A percentile compares a stretch with the other conserved stretches of the same genome.
These are phyloP conservation scores for Equus przewalskii DNA, from an alignment of 2,113 vertebrate genomes.

Conservation along the genomic window DNA sequence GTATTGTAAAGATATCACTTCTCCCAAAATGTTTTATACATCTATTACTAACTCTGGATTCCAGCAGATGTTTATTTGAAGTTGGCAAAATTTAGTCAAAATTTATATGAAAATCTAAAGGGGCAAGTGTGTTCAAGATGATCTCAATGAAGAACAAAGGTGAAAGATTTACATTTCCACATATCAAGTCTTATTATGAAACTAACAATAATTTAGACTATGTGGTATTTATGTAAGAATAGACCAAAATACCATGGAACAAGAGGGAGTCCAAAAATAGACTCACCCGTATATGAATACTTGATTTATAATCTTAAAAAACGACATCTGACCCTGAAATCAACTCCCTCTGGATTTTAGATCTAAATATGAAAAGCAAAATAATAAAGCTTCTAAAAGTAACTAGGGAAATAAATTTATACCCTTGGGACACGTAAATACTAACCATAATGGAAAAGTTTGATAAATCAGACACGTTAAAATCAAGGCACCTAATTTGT, in stretches of 20 bases:
- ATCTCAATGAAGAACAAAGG: background rate
- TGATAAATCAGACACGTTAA: background rate
- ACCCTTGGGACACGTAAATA: background rate
- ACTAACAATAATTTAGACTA: background rate
- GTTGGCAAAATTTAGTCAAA: background rate
- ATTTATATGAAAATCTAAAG: background rate
- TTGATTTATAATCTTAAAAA: background rate
- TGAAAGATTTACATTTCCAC: background rate
- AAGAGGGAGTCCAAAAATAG: background rate
- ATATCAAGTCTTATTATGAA: background rate
- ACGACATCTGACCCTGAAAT: background rate
- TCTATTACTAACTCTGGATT: background rate
- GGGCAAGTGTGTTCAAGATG: background rate
- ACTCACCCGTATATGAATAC: background rate
- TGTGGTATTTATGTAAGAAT: background rate
- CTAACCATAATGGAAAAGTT: background rate
- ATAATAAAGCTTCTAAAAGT: background rate
- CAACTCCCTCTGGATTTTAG: background rate
- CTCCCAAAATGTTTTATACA: background rate
- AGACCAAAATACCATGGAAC: background rate
- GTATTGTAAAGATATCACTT: background rate
- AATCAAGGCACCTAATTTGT: background rate
- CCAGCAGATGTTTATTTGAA: background rate
- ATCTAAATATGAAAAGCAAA: background rate
- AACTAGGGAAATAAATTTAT: background rate